phyloP scores from a whole-genome alignment of 2,797 vertebrate species.

The Harpagifer antarcticus region DNA sequence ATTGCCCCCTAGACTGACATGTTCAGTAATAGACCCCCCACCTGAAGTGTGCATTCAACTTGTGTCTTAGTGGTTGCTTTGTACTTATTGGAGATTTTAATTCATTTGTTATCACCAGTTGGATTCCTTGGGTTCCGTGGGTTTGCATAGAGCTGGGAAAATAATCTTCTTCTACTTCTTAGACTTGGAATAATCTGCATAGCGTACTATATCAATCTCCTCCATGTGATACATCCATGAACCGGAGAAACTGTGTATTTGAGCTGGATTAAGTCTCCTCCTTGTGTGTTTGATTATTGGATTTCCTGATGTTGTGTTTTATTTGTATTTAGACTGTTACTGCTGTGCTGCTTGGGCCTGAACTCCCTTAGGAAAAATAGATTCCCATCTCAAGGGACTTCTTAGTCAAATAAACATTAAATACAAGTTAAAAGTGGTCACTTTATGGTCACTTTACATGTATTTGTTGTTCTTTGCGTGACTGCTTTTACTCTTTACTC shows the following conservation, averaged over 20 bases:
- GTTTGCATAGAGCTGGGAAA: neutral
- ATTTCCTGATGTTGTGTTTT: slow-evolving; percentile 1
- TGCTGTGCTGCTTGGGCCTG: neutral
- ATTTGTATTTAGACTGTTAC: neutral
- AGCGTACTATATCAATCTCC: neutral
- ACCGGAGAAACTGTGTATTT: neutral
- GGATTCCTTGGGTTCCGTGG: no score
- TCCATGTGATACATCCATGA: neutral
- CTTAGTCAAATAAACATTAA: no score
- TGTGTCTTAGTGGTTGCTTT: neutral
- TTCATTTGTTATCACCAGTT: no score
- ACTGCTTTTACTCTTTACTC: neutral
- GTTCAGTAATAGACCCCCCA: no score
- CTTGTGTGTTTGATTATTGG: neutral
- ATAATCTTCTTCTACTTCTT: neutral
- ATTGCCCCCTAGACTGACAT: no score
- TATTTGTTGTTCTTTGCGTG: neutral
- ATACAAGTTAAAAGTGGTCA: neutral
- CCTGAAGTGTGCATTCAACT: no score
- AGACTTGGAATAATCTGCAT: neutral
- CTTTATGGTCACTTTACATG: rapidly evolving
- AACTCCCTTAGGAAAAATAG: neutral
- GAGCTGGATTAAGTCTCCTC: neutral
- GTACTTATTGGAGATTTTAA: neutral
- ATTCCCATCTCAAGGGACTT: no score